phyloP scores from a whole-genome alignment of 2,888 invertebrate species.

The Orchesella flavescens region DNA sequence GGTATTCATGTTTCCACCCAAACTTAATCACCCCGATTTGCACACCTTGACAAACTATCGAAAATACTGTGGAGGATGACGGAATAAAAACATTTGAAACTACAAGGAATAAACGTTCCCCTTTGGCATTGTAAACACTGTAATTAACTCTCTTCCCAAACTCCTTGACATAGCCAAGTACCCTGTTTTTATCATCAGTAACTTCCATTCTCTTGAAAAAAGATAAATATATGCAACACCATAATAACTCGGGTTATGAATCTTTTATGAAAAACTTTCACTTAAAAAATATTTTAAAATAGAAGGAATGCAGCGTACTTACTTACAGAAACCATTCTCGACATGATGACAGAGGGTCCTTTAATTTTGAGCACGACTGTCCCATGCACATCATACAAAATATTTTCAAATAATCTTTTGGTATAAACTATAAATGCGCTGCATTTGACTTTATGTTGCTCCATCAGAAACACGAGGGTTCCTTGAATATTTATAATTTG shows the following conservation, averaged over 20 bases:
- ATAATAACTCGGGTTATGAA: no score
- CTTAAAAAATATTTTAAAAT: no score
- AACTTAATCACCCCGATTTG: slow-evolving; percentile 44
- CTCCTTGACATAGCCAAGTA: slow-evolving; percentile 36
- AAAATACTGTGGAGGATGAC: slow-evolving; percentile 6
- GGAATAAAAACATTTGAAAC: slow-evolving; percentile 39
- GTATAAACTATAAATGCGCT: slow-evolving; percentile 30
- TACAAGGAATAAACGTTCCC: slow-evolving; percentile 42
- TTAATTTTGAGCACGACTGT: slow-evolving; percentile 39
- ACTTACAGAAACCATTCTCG: slow-evolving; percentile 45
- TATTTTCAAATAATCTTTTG: slow-evolving; percentile 35
- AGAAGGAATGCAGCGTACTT: background rate
- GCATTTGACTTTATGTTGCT: slow-evolving; percentile 28
- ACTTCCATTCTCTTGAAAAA: slow-evolving; percentile 34
- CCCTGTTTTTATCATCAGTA: slow-evolving; percentile 16
- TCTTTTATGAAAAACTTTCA: no score
- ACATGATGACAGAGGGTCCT: slow-evolving; percentile 38
- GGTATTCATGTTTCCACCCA: slow-evolving; percentile 42
- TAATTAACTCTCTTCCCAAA: slow-evolving; percentile 44
- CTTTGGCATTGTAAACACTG: slow-evolving; percentile 43
- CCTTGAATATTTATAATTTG: slow-evolving; percentile 38
- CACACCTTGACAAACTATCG: slow-evolving; percentile 22
- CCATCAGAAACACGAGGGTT: slow-evolving; percentile 35
- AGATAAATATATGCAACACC: background rate
- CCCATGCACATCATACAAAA: slow-evolving; percentile 33